A percentile compares a stretch with the other conserved stretches of the same genome.
These are phyloP conservation scores for Thomomys bottae DNA, from an alignment of 2,113 vertebrate species.

Conservation along the genomic window DNA sequence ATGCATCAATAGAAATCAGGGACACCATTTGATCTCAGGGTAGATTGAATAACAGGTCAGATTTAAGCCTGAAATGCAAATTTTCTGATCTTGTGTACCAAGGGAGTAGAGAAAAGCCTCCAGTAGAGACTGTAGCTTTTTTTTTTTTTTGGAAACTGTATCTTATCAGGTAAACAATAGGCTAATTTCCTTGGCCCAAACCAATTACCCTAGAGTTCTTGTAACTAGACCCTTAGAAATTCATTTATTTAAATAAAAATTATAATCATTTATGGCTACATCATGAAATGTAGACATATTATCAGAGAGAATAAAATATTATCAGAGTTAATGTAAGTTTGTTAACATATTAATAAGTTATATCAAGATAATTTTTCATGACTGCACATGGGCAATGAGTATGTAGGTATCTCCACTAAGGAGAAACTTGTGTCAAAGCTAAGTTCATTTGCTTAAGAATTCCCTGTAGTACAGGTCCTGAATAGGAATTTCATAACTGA, in stretches of 20 bases:
- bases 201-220: neutral
- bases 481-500: neutral
- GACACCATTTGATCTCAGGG: neutral
- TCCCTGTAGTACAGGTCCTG: neutral
- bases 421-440: conserved; percentile 1
- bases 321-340: neutral
- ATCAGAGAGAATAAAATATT: conserved; percentile 17
- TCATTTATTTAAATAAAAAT: conserved; percentile 8
- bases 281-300: conserved; percentile 2
- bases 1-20: neutral
- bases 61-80: neutral
- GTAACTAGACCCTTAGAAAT: conserved; percentile 26
- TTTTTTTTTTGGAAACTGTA: conserved; percentile 21
- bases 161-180: neutral
- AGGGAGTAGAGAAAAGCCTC: neutral
- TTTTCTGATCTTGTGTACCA: neutral
- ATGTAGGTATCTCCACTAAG: neutral
- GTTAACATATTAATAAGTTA: conserved; percentile 6
- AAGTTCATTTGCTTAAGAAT: conserved; percentile 19
- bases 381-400: neutral
- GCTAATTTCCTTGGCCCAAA: conserved; percentile 10
- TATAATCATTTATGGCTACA: neutral
- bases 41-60: neutral
- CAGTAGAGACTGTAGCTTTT: neutral
- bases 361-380: neutral